Percentiles rank a stretch among this genome's conserved stretches.
Conservation (phyloP, 2,113 vertebrate species). For the Pangasianodon hypophthalmus region DNA sequence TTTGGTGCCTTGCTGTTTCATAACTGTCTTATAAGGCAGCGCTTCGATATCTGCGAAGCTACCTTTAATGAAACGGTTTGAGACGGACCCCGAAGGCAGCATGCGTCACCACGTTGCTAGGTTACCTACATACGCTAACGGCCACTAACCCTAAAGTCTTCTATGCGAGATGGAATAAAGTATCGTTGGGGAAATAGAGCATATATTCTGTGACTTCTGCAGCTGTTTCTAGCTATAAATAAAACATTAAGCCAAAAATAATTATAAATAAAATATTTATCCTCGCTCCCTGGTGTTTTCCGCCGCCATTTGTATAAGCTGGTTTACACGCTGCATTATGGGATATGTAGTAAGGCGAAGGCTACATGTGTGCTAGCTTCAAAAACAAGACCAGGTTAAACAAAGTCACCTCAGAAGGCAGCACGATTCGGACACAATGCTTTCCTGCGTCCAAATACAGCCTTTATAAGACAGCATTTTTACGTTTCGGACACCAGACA, state of each 20-base stretch:
- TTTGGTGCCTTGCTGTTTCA: neutral
- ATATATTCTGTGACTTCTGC: neutral
- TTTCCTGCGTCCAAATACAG: neutral
- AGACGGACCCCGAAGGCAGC: neutral
- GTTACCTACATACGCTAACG: neutral
- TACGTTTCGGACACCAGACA: neutral
- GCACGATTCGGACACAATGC: neutral
- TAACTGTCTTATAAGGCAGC: neutral
- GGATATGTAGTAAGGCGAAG: neutral
- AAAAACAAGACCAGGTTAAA: neutral
- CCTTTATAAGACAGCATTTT: neutral
- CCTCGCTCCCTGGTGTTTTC: neutral
- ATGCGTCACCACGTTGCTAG: neutral
- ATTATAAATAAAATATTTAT: neutral
- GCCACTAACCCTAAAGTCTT: neutral
- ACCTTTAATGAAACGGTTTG: no score
- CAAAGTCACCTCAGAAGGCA: neutral
- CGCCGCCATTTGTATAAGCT: neutral
- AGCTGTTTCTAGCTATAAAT: neutral
- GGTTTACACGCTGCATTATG: neutral
- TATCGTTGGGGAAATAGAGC: neutral
- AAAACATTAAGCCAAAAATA: neutral
- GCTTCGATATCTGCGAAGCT: neutral
- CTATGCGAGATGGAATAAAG: no score
- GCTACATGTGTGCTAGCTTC: neutral